phyloP scores from a whole-genome alignment of 2,113 vertebrate species.

The Dasypus novemcinctus region DNA sequence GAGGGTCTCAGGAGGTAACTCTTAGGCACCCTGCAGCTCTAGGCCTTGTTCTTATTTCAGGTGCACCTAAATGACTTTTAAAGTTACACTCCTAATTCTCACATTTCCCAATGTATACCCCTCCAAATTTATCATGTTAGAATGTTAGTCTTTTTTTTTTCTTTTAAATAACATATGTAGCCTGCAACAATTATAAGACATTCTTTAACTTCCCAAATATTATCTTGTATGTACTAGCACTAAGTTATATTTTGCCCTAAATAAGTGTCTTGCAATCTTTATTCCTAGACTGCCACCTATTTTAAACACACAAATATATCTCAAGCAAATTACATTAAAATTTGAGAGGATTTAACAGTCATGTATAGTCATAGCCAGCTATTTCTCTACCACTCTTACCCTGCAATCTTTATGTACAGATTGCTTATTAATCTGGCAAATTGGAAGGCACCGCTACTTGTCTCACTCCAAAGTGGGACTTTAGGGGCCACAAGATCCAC shows the following conservation, averaged over 20 bases:
- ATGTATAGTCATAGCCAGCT: conserved; percentile 66
- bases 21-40: too few species aligned
- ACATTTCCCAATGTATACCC: conserved; percentile 65
- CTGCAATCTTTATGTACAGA: conserved; percentile 99
- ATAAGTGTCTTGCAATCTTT: conserved; percentile 81
- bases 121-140: conserved; percentile 65
- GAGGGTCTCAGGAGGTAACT: too few species aligned
- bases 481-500: conserved; percentile 82
- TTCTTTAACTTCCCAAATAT: conserved; percentile 60
- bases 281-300: conserved; percentile 80
- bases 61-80: conserved; percentile 78
- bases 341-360: conserved; percentile 74
- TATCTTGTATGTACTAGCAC: conserved; percentile 65
- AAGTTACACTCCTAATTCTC: conserved; percentile 71
- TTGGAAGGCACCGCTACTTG: conserved; percentile 76
- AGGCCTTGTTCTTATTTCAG: too few species aligned
- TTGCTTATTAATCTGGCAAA: conserved; percentile 90
- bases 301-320: conserved; percentile 74
- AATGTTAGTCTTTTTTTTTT: conserved; percentile 68
- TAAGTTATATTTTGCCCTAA: conserved; percentile 69
- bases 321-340: conserved; percentile 77
- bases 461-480: conserved; percentile 94
- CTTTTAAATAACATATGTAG: conserved; percentile 74
- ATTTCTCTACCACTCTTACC: conserved; percentile 70
- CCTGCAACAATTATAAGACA: conserved; percentile 78